A percentile compares a stretch with the other conserved stretches of the same genome.
These are phyloP conservation scores for Dolichopus griseipennis DNA, from an alignment of 2,888 invertebrate genomes.

Conservation along the genomic window DNA sequence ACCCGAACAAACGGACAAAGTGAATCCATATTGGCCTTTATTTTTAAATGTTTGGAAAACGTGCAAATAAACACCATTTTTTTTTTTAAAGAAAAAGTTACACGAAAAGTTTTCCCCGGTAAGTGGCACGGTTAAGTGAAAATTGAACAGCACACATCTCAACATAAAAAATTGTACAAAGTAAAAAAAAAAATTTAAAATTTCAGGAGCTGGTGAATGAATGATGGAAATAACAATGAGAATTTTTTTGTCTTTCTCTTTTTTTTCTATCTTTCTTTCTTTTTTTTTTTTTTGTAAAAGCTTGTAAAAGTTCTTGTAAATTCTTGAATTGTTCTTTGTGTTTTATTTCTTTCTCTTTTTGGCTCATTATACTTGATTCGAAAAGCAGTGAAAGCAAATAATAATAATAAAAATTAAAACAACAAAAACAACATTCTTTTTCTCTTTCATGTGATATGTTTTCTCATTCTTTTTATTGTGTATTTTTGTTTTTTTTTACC, in stretches of 20 bases:
- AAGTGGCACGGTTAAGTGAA: constrained; percentile 5
- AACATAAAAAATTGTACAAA: too few relatives aligned
- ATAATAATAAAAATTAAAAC: too few relatives aligned
- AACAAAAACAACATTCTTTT: background rate
- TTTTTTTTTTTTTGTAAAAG: too few relatives aligned
- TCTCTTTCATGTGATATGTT: background rate
- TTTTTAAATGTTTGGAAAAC: too few relatives aligned
- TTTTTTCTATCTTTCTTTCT: too few relatives aligned
- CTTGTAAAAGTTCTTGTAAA: background rate
- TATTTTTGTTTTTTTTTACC: too few relatives aligned
- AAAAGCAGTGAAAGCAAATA: background rate
- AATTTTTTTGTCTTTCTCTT: too few relatives aligned
- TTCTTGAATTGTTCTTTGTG: background rate
- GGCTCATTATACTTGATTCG: background rate
- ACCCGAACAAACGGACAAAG: too few relatives aligned
- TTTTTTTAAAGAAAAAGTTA: background rate
- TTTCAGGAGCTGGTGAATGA: background rate
- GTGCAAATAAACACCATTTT: too few relatives aligned
- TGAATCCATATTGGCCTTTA: too few relatives aligned
- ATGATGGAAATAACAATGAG: background rate
- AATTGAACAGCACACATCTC: background rate
- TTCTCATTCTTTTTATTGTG: background rate
- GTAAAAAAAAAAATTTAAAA: background rate
- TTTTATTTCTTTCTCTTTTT: background rate
- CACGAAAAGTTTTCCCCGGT: background rate